Percentiles rank a stretch among this genome's conserved stretches.
Evolutionary conservation across 2,797 vertebrate species (phyloP).

Genomic region (Leuciscus waleckii): DNA sequence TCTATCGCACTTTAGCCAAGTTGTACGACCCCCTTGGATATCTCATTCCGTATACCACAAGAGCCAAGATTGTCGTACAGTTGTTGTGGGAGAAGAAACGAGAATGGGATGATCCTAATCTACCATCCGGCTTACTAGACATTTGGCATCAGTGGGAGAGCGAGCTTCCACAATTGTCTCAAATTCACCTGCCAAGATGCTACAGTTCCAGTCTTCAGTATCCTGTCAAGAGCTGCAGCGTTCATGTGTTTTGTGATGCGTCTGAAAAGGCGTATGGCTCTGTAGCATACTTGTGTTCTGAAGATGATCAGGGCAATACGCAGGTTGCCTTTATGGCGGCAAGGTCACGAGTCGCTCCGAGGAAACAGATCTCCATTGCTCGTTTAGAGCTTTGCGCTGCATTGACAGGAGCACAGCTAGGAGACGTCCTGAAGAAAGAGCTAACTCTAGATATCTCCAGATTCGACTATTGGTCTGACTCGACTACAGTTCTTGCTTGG

Average conservation of each 20-base stretch:
- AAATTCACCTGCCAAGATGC: neutral
- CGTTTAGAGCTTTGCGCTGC: constrained; percentile 28
- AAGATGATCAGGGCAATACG: neutral
- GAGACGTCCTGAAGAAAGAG: neutral
- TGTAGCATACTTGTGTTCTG: neutral
- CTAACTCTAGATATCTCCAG: neutral
- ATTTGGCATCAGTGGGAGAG: neutral
- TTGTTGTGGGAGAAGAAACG: neutral
- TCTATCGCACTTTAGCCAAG: neutral
- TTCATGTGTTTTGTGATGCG: constrained; percentile 6
- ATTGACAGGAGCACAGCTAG: constrained; percentile 20
- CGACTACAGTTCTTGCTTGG: neutral
- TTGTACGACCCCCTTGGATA: neutral
- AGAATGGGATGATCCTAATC: neutral
- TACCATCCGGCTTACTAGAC: neutral
- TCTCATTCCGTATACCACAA: neutral
- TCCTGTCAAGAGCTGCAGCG: neutral
- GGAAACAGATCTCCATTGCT: constrained; percentile 24
- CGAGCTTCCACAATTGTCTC: neutral
- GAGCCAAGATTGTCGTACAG: neutral
- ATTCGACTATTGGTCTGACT: neutral
- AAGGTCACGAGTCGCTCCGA: neutral
- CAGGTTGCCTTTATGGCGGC: neutral
- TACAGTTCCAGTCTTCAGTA: neutral
- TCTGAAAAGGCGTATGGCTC: neutral